A percentile compares a stretch with the other conserved stretches of the same genome.
Conservation (phyloP, 2,888 invertebrate genomes). For the Pseudeuparius sepicola region DNA sequence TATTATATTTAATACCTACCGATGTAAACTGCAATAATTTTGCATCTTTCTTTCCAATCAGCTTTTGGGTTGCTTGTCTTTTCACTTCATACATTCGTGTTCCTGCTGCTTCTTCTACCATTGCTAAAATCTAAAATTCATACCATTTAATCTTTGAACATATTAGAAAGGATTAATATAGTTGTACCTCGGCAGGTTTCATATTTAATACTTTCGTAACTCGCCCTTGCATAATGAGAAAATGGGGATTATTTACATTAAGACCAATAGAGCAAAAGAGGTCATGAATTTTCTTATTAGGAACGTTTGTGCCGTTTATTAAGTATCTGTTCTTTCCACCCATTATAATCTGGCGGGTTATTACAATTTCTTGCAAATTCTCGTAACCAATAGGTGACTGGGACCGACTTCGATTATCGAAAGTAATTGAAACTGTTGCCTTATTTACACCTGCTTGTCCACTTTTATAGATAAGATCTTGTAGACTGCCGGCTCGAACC, state of each 20-base stretch:
- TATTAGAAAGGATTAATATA: conserved; percentile 1
- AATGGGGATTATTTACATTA: conserved; percentile 99
- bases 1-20: too few relatives aligned
- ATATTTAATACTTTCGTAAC: conserved; percentile 98
- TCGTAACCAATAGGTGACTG: conserved; percentile 89
- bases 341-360: conserved; percentile 82
- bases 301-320: conserved; percentile 86
- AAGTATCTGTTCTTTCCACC: conserved; percentile 87
- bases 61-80: conserved; percentile 73
- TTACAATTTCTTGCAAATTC: conserved; percentile 79
- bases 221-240: conserved; percentile 98
- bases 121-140: conserved; percentile 64
- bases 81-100: conserved; percentile 95
- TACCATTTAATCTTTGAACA: conserved; percentile 2
- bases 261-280: conserved; percentile 94
- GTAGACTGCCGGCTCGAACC: conserved; percentile 83
- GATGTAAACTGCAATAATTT: conserved; percentile 82
- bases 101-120: conserved; percentile 99
- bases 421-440: conserved; percentile 90
- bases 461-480: conserved; percentile 95
- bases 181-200: conserved; percentile 86
- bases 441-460: conserved; percentile 94
- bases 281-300: conserved; percentile 84
- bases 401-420: conserved; percentile 77
- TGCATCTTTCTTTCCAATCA: conserved; percentile 86